Evolutionary conservation across 2,797 vertebrate species (phyloP).

Genomic region (Sebastes minor): DNA sequence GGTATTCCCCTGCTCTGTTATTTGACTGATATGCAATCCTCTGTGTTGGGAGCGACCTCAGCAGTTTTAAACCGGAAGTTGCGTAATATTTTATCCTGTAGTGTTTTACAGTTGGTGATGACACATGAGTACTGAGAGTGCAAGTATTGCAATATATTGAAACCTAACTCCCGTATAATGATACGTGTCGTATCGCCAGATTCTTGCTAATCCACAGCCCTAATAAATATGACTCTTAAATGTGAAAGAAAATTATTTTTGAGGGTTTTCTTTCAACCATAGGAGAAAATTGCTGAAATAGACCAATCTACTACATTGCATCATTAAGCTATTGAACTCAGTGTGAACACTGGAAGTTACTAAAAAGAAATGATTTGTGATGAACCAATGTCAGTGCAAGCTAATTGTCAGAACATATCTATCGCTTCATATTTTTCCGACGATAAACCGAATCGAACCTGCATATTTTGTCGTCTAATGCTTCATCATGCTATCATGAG

Average conservation of each 20-base stretch:
- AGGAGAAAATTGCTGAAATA: neutral
- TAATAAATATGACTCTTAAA: neutral
- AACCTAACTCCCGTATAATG: too few relatives aligned
- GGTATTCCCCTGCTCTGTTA: neutral
- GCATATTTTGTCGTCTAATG: neutral
- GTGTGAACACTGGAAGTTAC: neutral
- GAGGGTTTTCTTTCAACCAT: neutral
- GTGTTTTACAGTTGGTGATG: neutral
- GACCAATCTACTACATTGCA: neutral
- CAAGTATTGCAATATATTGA: too few relatives aligned
- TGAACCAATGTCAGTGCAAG: neutral
- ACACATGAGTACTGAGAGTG: neutral
- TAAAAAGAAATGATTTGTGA: neutral
- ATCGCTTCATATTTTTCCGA: neutral
- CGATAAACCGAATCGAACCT: neutral
- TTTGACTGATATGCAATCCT: neutral
- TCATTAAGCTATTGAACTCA: neutral
- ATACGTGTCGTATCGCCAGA: too few relatives aligned
- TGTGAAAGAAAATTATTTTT: neutral
- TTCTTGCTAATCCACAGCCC: neutral
- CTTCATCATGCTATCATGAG: neutral
- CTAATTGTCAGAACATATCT: neutral
- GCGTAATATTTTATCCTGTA: constrained; percentile 37
- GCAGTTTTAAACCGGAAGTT: constrained; percentile 61
- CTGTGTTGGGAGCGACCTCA: neutral